Evolutionary conservation across 2,888 invertebrate species (phyloP).

Genomic region (Sicus ferrugineus): DNA sequence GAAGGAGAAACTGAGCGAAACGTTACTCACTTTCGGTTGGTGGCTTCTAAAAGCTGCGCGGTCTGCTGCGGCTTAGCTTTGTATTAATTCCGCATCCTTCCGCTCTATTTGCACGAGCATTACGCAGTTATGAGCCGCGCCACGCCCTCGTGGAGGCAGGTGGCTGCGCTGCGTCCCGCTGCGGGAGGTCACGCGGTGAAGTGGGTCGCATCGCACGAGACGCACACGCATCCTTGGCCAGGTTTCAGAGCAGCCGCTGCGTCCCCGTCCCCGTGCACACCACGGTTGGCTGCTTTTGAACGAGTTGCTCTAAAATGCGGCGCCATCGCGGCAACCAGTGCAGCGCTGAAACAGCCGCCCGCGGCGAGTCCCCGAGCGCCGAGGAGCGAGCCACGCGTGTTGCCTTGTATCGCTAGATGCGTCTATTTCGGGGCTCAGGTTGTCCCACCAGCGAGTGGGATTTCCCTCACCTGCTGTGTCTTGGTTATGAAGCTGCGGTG

Average conservation of each 20-base stretch:
- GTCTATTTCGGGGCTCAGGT: conserved; percentile 19
- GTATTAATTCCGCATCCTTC: conserved; percentile 8
- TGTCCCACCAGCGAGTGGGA: conserved; percentile 9
- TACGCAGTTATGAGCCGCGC: conserved; percentile 19
- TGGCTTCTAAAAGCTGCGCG: neutral
- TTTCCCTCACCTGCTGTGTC: conserved; percentile 18
- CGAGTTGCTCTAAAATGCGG: conserved; percentile 7
- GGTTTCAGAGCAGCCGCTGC: neutral
- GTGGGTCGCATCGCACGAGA: neutral
- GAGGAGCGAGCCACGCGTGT: neutral
- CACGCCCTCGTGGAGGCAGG: neutral
- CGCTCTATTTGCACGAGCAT: conserved; percentile 22
- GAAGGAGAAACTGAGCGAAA: too few species aligned
- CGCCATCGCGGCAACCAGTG: neutral
- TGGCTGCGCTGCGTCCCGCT: neutral
- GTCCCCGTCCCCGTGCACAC: neutral
- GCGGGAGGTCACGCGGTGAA: conserved; percentile 1
- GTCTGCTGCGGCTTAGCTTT: conserved; percentile 8
- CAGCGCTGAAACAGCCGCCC: neutral
- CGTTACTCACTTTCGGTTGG: neutral
- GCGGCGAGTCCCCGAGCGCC: neutral
- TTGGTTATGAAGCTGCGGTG: conserved; percentile 21
- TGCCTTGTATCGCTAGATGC: neutral
- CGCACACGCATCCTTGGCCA: conserved; percentile 14
- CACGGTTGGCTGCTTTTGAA: conserved; percentile 6